These are phyloP conservation scores for Pagetopsis macropterus DNA, from an alignment of 2,797 vertebrate species.

Conservation along the genomic window DNA sequence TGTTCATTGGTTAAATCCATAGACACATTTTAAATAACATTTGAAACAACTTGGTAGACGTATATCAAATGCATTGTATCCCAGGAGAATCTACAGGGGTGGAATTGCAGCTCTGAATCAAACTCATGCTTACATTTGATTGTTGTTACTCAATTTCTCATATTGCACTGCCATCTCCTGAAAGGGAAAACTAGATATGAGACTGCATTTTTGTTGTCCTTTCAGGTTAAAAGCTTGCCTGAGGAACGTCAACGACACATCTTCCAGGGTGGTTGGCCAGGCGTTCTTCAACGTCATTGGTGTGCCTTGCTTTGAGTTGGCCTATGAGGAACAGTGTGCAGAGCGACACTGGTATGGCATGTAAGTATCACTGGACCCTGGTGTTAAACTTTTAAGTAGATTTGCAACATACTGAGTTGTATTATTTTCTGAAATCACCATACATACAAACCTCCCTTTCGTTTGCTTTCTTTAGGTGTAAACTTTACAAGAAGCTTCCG, in stretches of 20 bases:
- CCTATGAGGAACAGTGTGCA: conserved; percentile 87
- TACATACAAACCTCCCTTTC: background rate
- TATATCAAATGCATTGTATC: background rate
- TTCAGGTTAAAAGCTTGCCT: conserved; percentile 89
- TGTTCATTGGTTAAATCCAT: background rate
- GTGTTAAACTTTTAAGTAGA: conserved; percentile 23
- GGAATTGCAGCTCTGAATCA: background rate
- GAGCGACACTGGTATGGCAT: conserved; percentile 91
- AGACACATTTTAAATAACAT: background rate
- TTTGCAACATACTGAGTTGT: conserved; percentile 32
- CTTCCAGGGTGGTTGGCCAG: conserved; percentile 89
- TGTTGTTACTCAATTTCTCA: background rate
- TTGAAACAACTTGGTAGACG: background rate
- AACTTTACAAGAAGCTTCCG: conserved; percentile 85
- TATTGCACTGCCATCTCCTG: background rate
- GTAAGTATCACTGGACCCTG: conserved; percentile 84
- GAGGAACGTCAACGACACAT: conserved; percentile 86
- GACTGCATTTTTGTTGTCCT: background rate
- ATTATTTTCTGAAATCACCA: conserved; percentile 1
- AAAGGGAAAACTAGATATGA: background rate
- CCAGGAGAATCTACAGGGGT: background rate
- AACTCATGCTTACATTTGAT: background rate
- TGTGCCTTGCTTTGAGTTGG: conserved; percentile 90
- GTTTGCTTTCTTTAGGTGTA: conserved; percentile 83
- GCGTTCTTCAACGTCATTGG: conserved; percentile 93